A percentile compares a stretch with the other conserved stretches of the same genome.
Conservation (phyloP, 2,797 vertebrate species). For the Gymnocypris eckloni region DNA sequence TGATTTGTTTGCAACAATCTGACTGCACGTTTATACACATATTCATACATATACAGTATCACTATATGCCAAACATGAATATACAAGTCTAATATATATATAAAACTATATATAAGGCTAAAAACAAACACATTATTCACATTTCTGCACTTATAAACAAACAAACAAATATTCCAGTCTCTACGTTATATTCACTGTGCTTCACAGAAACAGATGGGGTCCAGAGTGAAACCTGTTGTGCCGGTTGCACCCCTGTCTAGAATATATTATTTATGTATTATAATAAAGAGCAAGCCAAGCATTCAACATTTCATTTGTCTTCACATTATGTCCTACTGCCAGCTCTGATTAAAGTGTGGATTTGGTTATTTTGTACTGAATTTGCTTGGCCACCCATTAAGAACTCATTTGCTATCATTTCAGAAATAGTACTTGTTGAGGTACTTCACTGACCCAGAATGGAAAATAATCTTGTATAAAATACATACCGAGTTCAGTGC, state of each 20-base stretch:
- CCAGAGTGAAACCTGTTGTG: neutral
- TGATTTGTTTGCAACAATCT: constrained; percentile 5
- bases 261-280: constrained; percentile 18
- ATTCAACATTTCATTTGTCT: constrained; percentile 1
- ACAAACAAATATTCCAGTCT: neutral
- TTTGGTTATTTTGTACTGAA: constrained; percentile 7
- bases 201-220: neutral
- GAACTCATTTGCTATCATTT: neutral
- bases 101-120: neutral
- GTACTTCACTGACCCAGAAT: constrained; percentile 15
- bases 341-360: neutral
- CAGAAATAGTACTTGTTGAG: neutral
- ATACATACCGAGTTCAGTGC: neutral
- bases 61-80: neutral
- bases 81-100: neutral
- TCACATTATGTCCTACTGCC: neutral
- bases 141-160: neutral
- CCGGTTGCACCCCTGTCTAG: neutral
- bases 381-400: constrained; percentile 3
- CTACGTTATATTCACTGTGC: neutral
- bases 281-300: neutral
- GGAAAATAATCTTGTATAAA: neutral
- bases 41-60: neutral
- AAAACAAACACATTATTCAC: neutral
- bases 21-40: neutral